A percentile compares a stretch with the other conserved stretches of the same genome.
phyloP scores from a whole-genome alignment of 2,797 vertebrate species.

The Xenentodon cancila region DNA sequence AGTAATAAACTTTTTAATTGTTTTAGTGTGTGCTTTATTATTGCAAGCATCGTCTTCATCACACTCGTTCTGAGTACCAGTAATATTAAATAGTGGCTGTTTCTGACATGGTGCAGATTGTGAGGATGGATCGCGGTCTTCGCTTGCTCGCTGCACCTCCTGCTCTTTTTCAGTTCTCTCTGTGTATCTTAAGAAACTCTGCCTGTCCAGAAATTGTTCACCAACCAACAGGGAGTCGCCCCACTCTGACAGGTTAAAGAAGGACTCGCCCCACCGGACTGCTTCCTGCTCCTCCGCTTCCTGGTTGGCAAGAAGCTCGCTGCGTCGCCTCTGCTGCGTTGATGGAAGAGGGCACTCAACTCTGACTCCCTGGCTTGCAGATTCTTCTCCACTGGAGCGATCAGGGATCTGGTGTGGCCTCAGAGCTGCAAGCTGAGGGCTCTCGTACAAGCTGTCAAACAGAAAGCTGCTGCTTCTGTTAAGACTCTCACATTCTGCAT shows the following conservation, averaged over 20 bases:
- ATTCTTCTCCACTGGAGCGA: constrained; percentile 47
- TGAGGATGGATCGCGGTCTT: background rate
- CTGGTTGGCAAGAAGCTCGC: constrained; percentile 71
- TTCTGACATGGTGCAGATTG: constrained; percentile 10
- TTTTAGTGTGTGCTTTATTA: constrained; percentile 3
- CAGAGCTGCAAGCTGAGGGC: constrained; percentile 73
- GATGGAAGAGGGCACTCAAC: constrained; percentile 8
- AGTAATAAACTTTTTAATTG: background rate
- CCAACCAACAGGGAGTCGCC: constrained; percentile 84
- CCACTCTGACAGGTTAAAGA: constrained; percentile 86
- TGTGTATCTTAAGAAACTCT: constrained; percentile 40
- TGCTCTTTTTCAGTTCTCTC: constrained; percentile 32
- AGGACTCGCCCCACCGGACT: constrained; percentile 80
- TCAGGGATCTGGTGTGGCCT: constrained; percentile 42
- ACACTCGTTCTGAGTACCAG: constrained; percentile 4
- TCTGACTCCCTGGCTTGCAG: constrained; percentile 17
- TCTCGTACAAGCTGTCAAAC: constrained; percentile 91
- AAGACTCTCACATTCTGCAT: constrained; percentile 67
- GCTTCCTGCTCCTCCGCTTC: constrained; percentile 75
- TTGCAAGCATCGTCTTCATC: background rate
- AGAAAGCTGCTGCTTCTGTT: constrained; percentile 92
- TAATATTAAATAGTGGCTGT: constrained; percentile 10
- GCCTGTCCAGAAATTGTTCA: constrained; percentile 80
- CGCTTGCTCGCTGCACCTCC: constrained; percentile 7
- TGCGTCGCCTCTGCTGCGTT: constrained; percentile 57